phyloP scores from a whole-genome alignment of 2,113 vertebrate genomes.

The Varanus komodoensis region DNA sequence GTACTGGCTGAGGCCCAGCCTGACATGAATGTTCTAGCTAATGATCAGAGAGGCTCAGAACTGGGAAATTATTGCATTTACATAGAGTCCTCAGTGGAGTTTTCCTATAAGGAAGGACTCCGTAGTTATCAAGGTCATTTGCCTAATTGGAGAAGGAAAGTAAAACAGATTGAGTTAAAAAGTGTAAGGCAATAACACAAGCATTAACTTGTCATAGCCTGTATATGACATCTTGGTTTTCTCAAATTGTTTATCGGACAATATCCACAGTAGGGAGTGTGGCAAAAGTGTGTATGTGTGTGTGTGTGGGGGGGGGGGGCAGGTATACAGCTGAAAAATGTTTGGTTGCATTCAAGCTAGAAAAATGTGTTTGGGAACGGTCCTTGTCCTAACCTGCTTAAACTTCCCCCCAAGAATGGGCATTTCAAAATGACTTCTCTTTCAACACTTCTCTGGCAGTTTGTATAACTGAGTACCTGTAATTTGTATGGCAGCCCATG shows the following conservation, averaged over 20 bases:
- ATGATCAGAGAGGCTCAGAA: background rate
- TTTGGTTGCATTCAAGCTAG: background rate
- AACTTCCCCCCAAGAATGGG: background rate
- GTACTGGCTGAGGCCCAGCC: constrained; percentile 8
- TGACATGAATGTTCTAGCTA: background rate
- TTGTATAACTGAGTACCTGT: background rate
- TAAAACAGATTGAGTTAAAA: background rate
- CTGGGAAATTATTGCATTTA: background rate
- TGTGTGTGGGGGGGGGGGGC: too few relatives aligned
- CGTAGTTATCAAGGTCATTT: background rate
- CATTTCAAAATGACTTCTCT: background rate
- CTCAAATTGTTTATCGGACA: background rate
- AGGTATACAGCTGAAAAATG: background rate
- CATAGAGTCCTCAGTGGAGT: background rate
- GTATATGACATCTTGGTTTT: background rate
- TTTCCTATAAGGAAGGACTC: background rate
- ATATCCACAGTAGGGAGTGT: background rate
- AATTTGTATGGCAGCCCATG: background rate
- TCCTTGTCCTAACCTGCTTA: background rate
- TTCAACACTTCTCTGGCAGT: background rate
- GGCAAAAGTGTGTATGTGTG: background rate
- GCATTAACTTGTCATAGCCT: background rate
- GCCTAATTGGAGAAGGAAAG: background rate
- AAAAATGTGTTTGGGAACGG: background rate
- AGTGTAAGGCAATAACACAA: background rate